Percentiles rank a stretch among this genome's conserved stretches.
Evolutionary conservation across 2,797 vertebrate genomes (phyloP).

Genomic region (Mus spretus): DNA sequence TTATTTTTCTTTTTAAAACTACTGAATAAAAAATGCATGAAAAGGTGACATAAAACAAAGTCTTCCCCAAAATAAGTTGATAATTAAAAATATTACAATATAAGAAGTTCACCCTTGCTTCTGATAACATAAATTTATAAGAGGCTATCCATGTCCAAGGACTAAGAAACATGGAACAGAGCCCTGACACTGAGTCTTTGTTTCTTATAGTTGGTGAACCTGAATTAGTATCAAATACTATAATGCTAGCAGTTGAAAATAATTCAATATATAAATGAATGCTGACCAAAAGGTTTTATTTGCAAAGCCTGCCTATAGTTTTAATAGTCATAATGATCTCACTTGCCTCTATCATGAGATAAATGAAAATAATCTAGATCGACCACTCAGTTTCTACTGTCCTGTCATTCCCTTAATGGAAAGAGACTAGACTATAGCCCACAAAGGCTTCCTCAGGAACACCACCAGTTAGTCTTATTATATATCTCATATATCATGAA

Average conservation of each 20-base stretch:
- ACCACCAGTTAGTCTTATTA: background rate
- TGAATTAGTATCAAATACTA: constrained; percentile 56
- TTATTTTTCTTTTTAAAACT: constrained; percentile 42
- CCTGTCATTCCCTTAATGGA: constrained; percentile 26
- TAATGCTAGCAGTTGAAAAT: constrained; percentile 7
- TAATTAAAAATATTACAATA: constrained; percentile 14
- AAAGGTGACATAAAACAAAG: constrained; percentile 32
- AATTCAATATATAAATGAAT: background rate
- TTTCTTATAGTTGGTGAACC: background rate
- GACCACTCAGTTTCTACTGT: constrained; percentile 34
- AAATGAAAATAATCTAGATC: constrained; percentile 21
- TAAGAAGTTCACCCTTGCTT: constrained; percentile 24
- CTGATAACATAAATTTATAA: constrained; percentile 42
- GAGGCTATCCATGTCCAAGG: background rate
- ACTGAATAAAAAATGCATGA: background rate
- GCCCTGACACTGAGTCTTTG: background rate
- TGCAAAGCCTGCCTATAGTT: constrained; percentile 18
- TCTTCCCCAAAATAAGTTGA: background rate
- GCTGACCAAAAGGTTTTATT: constrained; percentile 41
- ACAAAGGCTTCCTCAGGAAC: background rate
- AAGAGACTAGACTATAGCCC: background rate
- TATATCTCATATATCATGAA: constrained; percentile 15
- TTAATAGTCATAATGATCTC: constrained; percentile 21
- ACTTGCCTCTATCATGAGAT: constrained; percentile 32
- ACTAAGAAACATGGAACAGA: constrained; percentile 41